Conservation (phyloP, 2,797 vertebrate genomes). For the Sebastes iracundus region DNA sequence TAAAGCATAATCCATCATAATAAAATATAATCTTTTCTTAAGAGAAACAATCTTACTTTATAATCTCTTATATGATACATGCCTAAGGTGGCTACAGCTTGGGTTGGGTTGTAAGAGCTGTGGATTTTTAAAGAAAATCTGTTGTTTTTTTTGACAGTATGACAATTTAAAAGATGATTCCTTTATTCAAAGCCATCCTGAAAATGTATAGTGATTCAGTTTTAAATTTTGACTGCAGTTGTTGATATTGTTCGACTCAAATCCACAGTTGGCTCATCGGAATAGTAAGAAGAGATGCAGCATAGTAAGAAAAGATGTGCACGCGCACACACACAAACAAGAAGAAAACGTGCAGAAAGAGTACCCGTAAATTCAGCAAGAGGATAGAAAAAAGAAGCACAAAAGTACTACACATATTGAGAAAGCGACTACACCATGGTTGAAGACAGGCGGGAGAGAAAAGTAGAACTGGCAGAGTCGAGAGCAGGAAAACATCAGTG, state of each 20-base stretch:
- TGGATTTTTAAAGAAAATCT: background rate
- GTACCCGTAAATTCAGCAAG: conserved; percentile 38
- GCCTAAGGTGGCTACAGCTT: background rate
- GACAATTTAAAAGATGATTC: background rate
- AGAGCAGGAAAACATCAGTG: conserved; percentile 82
- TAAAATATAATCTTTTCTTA: background rate
- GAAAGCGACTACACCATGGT: conserved; percentile 39
- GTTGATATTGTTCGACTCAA: conserved; percentile 1
- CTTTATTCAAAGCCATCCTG: background rate
- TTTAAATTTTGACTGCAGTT: background rate
- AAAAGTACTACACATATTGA: conserved; percentile 44
- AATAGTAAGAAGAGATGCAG: conserved; percentile 14
- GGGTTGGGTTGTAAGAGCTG: background rate
- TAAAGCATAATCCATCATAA: conserved; percentile 34
- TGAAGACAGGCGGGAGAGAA: conserved; percentile 58
- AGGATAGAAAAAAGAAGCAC: conserved; percentile 23
- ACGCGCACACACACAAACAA: background rate
- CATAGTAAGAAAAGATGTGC: background rate
- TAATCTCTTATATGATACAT: background rate
- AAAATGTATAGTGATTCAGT: background rate
- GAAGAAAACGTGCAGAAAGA: background rate
- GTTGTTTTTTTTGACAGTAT: background rate
- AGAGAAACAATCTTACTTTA: background rate
- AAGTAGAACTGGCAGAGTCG: conserved; percentile 77
- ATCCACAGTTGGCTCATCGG: background rate